Percentiles rank a stretch among this genome's conserved stretches.
Evolutionary conservation across 2,888 invertebrate genomes (phyloP).

Genomic region (Myopa testacea): DNA sequence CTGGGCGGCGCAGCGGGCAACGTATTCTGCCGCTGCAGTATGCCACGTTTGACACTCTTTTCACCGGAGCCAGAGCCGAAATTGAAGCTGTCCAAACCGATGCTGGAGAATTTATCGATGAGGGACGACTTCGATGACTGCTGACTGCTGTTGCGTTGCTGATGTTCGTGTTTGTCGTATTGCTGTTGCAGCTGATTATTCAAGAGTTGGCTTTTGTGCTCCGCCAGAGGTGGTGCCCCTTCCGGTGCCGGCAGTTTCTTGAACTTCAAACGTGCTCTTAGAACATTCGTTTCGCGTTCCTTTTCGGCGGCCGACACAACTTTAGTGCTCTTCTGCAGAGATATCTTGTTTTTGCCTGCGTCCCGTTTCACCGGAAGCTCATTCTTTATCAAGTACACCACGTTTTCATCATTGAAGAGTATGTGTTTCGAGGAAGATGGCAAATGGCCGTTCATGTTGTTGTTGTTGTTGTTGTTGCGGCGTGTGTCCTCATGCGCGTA

Average conservation of each 20-base stretch:
- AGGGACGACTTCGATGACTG: slow-evolving; percentile 35
- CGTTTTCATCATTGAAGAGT: slow-evolving; percentile 67
- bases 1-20: slow-evolving; percentile 40
- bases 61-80: slow-evolving; percentile 35
- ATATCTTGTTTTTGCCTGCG: slow-evolving; percentile 44
- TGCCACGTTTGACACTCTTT: slow-evolving; percentile 53
- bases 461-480: slow-evolving; percentile 46
- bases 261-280: slow-evolving; percentile 60
- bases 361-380: slow-evolving; percentile 61
- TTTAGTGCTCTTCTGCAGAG: not conserved
- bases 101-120: slow-evolving; percentile 29
- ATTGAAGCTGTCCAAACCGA: not conserved
- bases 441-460: slow-evolving; percentile 36
- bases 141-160: slow-evolving; percentile 36
- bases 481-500: slow-evolving; percentile 7
- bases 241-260: slow-evolving; percentile 52
- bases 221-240: slow-evolving; percentile 30
- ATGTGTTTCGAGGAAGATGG: slow-evolving; percentile 59
- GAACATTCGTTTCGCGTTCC: slow-evolving; percentile 47
- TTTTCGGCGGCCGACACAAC: slow-evolving; percentile 18
- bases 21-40: slow-evolving; percentile 57
- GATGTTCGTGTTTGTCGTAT: slow-evolving; percentile 41
- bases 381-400: slow-evolving; percentile 67
- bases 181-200: slow-evolving; percentile 19
- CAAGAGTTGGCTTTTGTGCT: slow-evolving; percentile 2